Evolutionary conservation across 23 tunicate species (phyloP).

Genomic region (Trididemnum miniatum): DNA sequence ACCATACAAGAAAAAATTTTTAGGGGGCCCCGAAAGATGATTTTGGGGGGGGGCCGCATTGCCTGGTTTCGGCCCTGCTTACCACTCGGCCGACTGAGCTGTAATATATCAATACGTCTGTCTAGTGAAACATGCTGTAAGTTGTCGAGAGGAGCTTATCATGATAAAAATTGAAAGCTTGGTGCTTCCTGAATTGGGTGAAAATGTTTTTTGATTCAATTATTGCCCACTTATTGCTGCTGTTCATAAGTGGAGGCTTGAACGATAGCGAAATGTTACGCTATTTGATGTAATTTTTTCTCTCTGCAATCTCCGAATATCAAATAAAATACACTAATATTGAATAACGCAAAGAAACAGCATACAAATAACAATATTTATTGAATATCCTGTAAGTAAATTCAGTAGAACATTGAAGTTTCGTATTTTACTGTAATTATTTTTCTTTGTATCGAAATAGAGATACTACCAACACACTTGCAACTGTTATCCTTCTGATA

Average conservation of each 20-base stretch:
- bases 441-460: not conserved
- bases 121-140: not conserved
- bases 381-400: not conserved
- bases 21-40: no score
- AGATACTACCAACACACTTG: not conserved
- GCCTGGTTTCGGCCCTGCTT: no score
- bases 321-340: not conserved
- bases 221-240: not conserved
- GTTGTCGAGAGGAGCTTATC: not conserved
- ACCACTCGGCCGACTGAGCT: no score
- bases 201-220: not conserved
- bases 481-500: not conserved
- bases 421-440: not conserved
- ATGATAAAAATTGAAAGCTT: not conserved
- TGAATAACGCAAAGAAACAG: not conserved
- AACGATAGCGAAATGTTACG: not conserved
- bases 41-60: no score
- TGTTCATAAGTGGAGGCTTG: not conserved
- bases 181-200: not conserved
- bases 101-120: not conserved
- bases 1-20: no score
- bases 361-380: conserved; percentile 2
- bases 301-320: not conserved
- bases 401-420: not conserved
- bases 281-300: not conserved